phyloP scores from a whole-genome alignment of 2,113 vertebrate genomes.

The Shinisaurus crocodilurus region DNA sequence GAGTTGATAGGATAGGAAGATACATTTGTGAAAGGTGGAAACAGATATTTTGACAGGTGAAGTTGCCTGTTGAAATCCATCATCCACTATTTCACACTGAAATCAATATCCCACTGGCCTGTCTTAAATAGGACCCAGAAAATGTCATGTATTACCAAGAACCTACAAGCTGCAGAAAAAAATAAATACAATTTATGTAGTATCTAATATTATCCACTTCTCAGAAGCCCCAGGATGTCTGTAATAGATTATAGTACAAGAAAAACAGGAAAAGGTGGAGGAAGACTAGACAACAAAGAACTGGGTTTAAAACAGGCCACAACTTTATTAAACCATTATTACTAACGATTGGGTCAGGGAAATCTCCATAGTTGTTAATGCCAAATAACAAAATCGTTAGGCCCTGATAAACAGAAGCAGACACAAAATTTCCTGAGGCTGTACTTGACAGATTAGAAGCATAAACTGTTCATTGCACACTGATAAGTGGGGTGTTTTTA shows the following conservation, averaged over 20 bases:
- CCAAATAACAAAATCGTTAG: constrained; percentile 1
- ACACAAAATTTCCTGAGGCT: background rate
- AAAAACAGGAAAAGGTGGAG: background rate
- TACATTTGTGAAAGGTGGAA: constrained; percentile 47
- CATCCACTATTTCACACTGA: constrained; percentile 38
- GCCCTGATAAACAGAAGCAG: background rate
- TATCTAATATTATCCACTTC: background rate
- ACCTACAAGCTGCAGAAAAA: constrained; percentile 49
- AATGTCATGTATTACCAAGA: constrained; percentile 59
- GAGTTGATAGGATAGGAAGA: constrained; percentile 42
- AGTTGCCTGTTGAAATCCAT: constrained; percentile 65
- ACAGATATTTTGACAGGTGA: constrained; percentile 52
- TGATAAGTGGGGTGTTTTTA: background rate
- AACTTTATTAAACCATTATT: constrained; percentile 8
- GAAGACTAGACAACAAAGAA: background rate
- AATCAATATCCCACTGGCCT: constrained; percentile 69
- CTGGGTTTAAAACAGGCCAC: background rate
- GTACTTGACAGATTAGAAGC: background rate
- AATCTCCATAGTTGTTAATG: background rate
- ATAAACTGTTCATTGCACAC: background rate
- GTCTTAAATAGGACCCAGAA: constrained; percentile 65
- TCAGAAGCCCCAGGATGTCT: background rate
- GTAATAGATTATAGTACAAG: background rate
- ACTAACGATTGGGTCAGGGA: background rate
- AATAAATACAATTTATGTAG: constrained; percentile 48